Evolutionary conservation across 1,140 invertebrate species (phyloP).

Genomic region (Drosophila elegans): DNA sequence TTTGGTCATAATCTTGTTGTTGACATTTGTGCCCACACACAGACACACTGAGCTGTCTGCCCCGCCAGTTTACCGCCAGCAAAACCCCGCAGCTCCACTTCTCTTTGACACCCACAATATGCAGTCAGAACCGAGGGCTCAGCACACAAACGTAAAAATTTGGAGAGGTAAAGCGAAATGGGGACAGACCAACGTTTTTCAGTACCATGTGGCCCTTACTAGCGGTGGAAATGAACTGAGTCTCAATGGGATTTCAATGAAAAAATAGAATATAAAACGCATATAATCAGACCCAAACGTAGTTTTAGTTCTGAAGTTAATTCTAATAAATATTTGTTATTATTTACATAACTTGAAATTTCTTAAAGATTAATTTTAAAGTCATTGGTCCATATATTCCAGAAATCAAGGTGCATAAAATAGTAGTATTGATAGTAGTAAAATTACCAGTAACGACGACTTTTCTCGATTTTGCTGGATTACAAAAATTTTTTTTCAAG

Average conservation of each 20-base stretch:
- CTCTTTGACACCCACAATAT: slow-evolving; percentile 53
- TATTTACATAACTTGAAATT: too few relatives aligned
- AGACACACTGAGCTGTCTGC: slow-evolving; percentile 55
- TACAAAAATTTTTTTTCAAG: too few relatives aligned
- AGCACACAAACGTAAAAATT: slow-evolving; percentile 20
- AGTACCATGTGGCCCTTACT: background rate
- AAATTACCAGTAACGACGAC: too few relatives aligned
- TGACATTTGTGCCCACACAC: slow-evolving; percentile 70
- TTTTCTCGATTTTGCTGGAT: too few relatives aligned
- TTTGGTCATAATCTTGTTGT: slow-evolving; percentile 71
- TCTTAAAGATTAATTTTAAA: too few relatives aligned
- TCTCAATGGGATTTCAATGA: background rate
- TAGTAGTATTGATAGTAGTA: too few relatives aligned
- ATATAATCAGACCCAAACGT: too few relatives aligned
- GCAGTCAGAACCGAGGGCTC: slow-evolving; percentile 32
- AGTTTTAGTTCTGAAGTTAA: too few relatives aligned
- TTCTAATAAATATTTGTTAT: too few relatives aligned
- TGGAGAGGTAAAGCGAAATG: slow-evolving; percentile 2
- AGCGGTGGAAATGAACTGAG: slow-evolving; percentile 13
- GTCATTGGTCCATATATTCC: too few relatives aligned
- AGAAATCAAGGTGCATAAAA: too few relatives aligned
- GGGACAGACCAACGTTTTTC: slow-evolving; percentile 8
- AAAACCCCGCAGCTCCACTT: background rate
- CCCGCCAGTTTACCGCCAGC: background rate
- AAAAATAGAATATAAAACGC: background rate